These are phyloP conservation scores for Microtus oregoni DNA, from an alignment of 2,113 vertebrate species.

Conservation along the genomic window DNA sequence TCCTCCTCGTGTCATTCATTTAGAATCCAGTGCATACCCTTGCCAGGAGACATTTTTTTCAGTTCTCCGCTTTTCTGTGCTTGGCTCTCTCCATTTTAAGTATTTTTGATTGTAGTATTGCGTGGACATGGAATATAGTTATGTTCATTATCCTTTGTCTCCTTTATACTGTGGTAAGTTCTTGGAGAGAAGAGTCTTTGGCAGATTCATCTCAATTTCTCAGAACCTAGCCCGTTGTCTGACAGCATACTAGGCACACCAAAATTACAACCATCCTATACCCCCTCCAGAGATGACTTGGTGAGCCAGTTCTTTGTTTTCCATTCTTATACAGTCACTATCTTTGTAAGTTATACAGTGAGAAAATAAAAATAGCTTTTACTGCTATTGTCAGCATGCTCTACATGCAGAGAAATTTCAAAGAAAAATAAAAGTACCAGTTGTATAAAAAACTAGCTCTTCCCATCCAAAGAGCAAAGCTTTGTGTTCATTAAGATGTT, in stretches of 20 bases:
- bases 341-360: conserved; percentile 5
- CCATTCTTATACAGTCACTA: neutral
- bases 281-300: neutral
- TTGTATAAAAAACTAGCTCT: neutral
- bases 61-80: neutral
- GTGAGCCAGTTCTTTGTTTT: neutral
- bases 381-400: neutral
- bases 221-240: neutral
- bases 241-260: neutral
- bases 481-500: conserved; percentile 37
- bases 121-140: neutral
- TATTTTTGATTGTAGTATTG: conserved; percentile 23
- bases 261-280: neutral
- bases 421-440: neutral
- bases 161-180: neutral
- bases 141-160: neutral
- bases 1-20: neutral
- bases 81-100: neutral
- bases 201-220: neutral
- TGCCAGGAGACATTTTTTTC: conserved; percentile 25
- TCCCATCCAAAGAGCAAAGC: neutral
- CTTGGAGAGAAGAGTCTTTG: neutral
- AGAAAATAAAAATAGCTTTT: neutral
- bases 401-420: conserved; percentile 7
- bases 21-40: neutral